Base-by-base conservation (phyloP, 1,140 invertebrate genomes). In the Hermatobates lingyangjiaoensis region DNA sequence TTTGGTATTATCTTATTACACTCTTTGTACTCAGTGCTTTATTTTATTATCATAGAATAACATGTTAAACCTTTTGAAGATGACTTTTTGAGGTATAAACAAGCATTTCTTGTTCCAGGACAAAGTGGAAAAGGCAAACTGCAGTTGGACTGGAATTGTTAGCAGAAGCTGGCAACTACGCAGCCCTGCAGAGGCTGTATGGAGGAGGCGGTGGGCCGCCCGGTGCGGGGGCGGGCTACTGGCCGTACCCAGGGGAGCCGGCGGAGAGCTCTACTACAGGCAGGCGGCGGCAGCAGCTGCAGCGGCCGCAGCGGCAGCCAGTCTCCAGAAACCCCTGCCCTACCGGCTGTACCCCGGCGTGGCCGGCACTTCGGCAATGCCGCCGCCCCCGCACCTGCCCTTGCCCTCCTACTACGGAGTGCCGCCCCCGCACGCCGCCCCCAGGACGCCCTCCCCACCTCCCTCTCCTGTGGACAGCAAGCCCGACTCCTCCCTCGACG, bases 71-170 rank as follows among this genome's bases (percentile, higher is more conserved):
- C n/a, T n/a, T n/a, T n/a, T n/a, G n/a, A n/a, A n/a, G n/a, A n/a
- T n/a, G n/a, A n/a, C n/a, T n/a, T n/a, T n/a, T n/a, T n/a, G n/a
- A n/a, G n/a, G n/a, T n/a, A n/a, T n/a, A n/a, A n/a, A n/a, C n/a
- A n/a, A n/a, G n/a, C n/a, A n/a, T 15, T 34, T 34, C 15, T 71
- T 60, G 65, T 73, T 72, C 12, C 78, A 98, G 94, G 71, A 99
- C 95, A 60, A 99, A 99, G 73, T 98, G 94, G 94, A 99, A 99
- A 67, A 77, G 95, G 4, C 95, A 99, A 68, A 95, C 93, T 2
- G 91, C 93, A 0, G 93, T 98, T 0, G 92, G 93, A 0, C 68
- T 96, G 55, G 95, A 98, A 66, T 75, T 99, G 20, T 68, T 99
- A 49, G 87, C 91, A 0, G 94, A 99, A 65, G 89, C 91, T 0